phyloP scores from a whole-genome alignment of 2,888 invertebrate genomes.

The Stramonita haemastoma region DNA sequence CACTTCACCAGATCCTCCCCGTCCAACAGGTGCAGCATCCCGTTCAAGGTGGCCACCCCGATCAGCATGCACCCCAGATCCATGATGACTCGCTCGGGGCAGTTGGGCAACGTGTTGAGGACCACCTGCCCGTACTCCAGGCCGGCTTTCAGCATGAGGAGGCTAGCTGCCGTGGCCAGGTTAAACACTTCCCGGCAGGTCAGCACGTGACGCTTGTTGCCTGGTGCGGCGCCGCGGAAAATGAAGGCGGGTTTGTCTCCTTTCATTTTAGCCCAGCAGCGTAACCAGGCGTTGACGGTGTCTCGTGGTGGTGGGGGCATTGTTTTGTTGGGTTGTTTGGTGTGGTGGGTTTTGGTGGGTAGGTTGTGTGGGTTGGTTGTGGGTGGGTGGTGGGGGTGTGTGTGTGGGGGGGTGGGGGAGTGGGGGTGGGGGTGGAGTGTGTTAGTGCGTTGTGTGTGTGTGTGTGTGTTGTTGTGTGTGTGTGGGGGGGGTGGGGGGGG shows the following conservation, averaged over 20 bases:
- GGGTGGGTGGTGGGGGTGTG: too few relatives aligned
- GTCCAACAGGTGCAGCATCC: conserved; percentile 27
- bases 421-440: too few relatives aligned
- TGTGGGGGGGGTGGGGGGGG: too few relatives aligned
- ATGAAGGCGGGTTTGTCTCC: conserved; percentile 29
- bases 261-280: not conserved
- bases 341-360: too few relatives aligned
- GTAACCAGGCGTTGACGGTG: not conserved
- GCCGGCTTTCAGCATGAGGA: conserved; percentile 2
- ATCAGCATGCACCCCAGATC: conserved; percentile 41
- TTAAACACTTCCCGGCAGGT: not conserved
- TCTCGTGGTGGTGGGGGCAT: not conserved
- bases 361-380: too few relatives aligned
- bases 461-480: too few relatives aligned
- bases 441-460: too few relatives aligned
- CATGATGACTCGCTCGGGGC: conserved; percentile 29
- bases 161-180: conserved; percentile 28
- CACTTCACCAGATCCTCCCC: conserved; percentile 30
- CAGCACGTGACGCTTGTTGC: conserved; percentile 10
- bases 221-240: not conserved
- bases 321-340: too few relatives aligned
- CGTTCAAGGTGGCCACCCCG: conserved; percentile 40
- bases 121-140: conserved; percentile 40
- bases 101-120: conserved; percentile 41
- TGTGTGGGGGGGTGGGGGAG: too few relatives aligned